Evolutionary conservation across 2,888 invertebrate genomes (phyloP).

Genomic region (Ophioninae sp.): DNA sequence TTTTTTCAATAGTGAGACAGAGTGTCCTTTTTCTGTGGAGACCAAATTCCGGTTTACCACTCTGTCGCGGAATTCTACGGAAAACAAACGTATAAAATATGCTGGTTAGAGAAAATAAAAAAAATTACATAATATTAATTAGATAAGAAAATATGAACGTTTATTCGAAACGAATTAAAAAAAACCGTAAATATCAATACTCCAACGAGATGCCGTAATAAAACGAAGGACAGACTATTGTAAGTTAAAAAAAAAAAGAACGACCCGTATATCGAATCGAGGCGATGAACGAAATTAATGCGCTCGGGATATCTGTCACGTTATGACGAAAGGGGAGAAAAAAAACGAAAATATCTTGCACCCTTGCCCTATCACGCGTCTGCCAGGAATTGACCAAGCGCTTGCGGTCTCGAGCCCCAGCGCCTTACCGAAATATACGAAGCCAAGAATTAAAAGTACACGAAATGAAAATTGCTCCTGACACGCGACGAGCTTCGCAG

Average conservation of each 20-base stretch:
- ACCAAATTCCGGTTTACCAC: too few relatives aligned
- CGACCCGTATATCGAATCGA: background rate
- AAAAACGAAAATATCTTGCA: constrained; percentile 32
- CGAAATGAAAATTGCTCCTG: constrained; percentile 65
- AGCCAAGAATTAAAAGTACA: constrained; percentile 60
- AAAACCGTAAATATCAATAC: too few relatives aligned
- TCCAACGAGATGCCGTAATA: too few relatives aligned
- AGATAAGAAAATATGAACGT: too few relatives aligned
- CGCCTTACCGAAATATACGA: constrained; percentile 33
- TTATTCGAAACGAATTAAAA: too few relatives aligned
- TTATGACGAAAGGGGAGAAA: background rate
- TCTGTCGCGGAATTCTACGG: too few relatives aligned
- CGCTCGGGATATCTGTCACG: background rate
- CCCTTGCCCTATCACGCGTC: constrained; percentile 58
- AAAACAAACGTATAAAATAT: too few relatives aligned
- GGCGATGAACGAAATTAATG: background rate
- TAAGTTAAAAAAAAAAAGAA: too few relatives aligned
- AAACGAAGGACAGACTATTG: too few relatives aligned
- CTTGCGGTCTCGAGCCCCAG: constrained; percentile 42
- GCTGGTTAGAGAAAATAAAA: too few relatives aligned
- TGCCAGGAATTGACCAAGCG: constrained; percentile 52
- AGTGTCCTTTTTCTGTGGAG: background rate
- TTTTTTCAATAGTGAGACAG: too few relatives aligned
- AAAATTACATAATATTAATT: too few relatives aligned
- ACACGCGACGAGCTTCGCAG: constrained; percentile 61